These are phyloP conservation scores for Phenganax subtilis DNA, from an alignment of 92 coral and sea anemone genomes.

Conservation along the genomic window DNA sequence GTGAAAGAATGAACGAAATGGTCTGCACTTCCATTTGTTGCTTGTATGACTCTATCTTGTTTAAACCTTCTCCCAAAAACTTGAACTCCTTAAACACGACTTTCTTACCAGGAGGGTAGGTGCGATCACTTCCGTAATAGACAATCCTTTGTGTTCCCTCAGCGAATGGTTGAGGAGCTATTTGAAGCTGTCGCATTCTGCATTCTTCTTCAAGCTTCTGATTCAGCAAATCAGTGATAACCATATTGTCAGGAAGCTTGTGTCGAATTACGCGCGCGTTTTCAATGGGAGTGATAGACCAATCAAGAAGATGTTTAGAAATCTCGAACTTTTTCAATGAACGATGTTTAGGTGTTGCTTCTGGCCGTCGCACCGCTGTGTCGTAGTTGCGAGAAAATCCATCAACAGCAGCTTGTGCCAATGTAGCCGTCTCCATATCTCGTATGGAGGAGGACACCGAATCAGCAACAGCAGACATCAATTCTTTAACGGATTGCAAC, in stretches of 20 bases:
- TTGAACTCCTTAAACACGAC: constrained; percentile 40
- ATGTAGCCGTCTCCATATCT: constrained; percentile 18
- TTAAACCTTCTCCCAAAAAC: constrained; percentile 37
- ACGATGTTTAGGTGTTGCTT: neutral
- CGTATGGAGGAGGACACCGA: constrained; percentile 27
- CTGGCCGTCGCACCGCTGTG: constrained; percentile 13
- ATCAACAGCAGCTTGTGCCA: constrained; percentile 31
- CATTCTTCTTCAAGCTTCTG: constrained; percentile 15
- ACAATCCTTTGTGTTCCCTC: constrained; percentile 38
- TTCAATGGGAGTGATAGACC: constrained; percentile 9
- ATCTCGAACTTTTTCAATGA: neutral
- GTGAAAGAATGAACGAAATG: constrained; percentile 26
- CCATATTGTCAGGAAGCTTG: constrained; percentile 1
- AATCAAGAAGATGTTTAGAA: constrained; percentile 10
- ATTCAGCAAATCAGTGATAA: neutral
- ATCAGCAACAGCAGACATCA: constrained; percentile 38
- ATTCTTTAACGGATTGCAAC: constrained; percentile 30
- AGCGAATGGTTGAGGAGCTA: constrained; percentile 32
- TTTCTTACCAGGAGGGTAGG: constrained; percentile 26
- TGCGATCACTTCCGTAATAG: constrained; percentile 34
- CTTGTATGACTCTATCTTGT: constrained; percentile 32
- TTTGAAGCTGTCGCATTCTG: constrained; percentile 23
- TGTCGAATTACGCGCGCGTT: constrained; percentile 28
- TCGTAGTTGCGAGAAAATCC: constrained; percentile 7
- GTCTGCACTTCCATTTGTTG: constrained; percentile 37